Conservation (phyloP, 2,888 invertebrate species). For the Hymenopus coronatus region DNA sequence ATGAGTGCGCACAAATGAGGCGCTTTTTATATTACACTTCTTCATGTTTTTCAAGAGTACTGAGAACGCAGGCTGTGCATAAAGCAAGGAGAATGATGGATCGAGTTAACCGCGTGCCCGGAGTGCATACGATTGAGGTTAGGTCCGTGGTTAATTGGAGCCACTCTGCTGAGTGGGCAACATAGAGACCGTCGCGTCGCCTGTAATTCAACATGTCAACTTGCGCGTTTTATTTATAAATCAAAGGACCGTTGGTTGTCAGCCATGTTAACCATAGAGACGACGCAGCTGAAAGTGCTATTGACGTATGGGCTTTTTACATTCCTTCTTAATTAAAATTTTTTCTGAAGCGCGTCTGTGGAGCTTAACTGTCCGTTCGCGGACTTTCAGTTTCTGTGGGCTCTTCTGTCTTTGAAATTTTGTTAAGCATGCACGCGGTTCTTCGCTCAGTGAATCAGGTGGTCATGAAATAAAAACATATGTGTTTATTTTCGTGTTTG, state of each 20-base stretch:
- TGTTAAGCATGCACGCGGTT: too few relatives aligned
- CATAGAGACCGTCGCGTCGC: neutral
- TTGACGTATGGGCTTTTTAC: neutral
- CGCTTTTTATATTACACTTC: neutral
- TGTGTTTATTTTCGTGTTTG: too few relatives aligned
- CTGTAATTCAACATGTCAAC: neutral
- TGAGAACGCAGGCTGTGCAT: neutral
- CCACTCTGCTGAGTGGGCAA: neutral
- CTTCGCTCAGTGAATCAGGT: too few relatives aligned
- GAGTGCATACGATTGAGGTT: neutral
- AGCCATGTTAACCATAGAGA: neutral
- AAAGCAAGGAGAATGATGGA: neutral
- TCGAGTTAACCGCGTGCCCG: neutral
- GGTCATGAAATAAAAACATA: too few relatives aligned
- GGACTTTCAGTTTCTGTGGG: neutral
- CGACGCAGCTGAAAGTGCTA: neutral
- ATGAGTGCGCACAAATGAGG: neutral
- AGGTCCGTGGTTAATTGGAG: neutral
- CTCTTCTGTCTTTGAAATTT: neutral
- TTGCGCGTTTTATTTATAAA: neutral
- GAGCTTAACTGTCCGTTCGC: neutral
- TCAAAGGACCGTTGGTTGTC: neutral
- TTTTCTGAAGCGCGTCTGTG: neutral
- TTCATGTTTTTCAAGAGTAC: neutral
- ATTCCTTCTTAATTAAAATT: neutral